Evolutionary conservation across 2,888 invertebrate species (phyloP), one percentile per base, ranked within the genome.

Genomic region (Amphipoea lucens): DNA sequence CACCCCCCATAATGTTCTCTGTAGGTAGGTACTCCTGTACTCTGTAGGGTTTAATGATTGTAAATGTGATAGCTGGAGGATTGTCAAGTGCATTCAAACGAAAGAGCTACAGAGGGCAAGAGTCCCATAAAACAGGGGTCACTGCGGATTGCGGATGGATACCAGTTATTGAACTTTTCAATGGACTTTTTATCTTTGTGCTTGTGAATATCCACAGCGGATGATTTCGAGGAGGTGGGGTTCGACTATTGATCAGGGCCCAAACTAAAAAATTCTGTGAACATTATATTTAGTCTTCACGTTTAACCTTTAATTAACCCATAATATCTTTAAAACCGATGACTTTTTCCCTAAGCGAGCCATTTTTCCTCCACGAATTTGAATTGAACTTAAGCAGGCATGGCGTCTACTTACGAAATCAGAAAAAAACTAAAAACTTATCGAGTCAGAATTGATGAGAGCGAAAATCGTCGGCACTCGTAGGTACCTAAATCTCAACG

Each of bases 51-150:
- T 90, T 89, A 90, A 90, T 89, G 89, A 87, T 88, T 82, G 86
- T 85, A 86, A 89, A 88, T 86, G 83, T 84, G 87, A 90, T 90
- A 87, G 85, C 86, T 78, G 77, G 80, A 84, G 82, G 87, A 87
- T 88, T 90, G 85, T 89, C 79, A 88, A 91, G 87, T 89, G 92
- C 91, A 91, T 87, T 90, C 90, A 89, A 89, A 87, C 80, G 91
- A 85, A 88, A 91, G 85, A 89, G 88, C 90, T 90, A 91, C 89
- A 90, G 83, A 85, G 85, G 87, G 84, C 82, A 89, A 89, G 82
- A 89, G 79, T 86, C 82, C 76, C 77, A 84, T 88, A 85, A 87
- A 89, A 81, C 69, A 82, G 75, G 86, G 81, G 83, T 88, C 85
- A 85, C 80, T 84, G 87, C 78, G 83, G 74, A 77, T 74, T 85